Percentiles rank a stretch among this genome's conserved stretches.
Conservation (phyloP, 2,797 vertebrate genomes). For the Pantherophis alleghaniensis region DNA sequence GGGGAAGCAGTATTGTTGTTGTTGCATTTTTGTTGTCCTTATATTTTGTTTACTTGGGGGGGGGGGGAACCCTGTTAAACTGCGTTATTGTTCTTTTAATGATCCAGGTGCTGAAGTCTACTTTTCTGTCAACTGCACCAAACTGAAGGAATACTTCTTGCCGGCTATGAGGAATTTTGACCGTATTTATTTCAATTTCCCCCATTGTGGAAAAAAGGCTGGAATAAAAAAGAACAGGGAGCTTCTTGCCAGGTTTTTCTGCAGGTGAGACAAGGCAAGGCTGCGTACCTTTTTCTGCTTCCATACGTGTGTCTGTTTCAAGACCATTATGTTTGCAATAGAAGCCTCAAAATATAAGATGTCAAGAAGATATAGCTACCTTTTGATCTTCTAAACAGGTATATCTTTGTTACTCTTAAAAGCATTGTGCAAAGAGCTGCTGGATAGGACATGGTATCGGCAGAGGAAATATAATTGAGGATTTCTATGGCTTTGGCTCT, state of each 20-base stretch:
- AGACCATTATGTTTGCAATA: neutral
- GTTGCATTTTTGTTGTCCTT: neutral
- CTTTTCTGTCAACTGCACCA: conserved; percentile 88
- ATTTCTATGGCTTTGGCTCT: neutral
- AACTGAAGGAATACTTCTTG: conserved; percentile 71
- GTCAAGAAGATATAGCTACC: neutral
- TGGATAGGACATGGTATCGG: neutral
- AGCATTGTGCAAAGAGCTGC: neutral
- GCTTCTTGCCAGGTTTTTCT: conserved; percentile 86
- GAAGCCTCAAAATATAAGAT: neutral
- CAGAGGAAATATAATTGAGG: neutral
- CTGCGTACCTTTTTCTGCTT: neutral
- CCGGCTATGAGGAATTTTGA: conserved; percentile 73
- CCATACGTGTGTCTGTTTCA: neutral
- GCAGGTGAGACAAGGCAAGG: conserved; percentile 73
- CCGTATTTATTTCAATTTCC: conserved; percentile 91
- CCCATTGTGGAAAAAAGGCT: conserved; percentile 93
- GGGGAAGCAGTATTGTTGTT: neutral
- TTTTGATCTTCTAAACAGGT: neutral
- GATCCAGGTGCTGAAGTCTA: conserved; percentile 78
- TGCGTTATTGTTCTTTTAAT: neutral
- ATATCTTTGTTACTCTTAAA: neutral
- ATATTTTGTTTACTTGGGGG: neutral
- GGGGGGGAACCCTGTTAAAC: rapidly evolving
- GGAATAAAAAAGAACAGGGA: conserved; percentile 91